These are phyloP conservation scores for Plebejus argus DNA, from an alignment of 2,888 invertebrate genomes.

Conservation along the genomic window DNA sequence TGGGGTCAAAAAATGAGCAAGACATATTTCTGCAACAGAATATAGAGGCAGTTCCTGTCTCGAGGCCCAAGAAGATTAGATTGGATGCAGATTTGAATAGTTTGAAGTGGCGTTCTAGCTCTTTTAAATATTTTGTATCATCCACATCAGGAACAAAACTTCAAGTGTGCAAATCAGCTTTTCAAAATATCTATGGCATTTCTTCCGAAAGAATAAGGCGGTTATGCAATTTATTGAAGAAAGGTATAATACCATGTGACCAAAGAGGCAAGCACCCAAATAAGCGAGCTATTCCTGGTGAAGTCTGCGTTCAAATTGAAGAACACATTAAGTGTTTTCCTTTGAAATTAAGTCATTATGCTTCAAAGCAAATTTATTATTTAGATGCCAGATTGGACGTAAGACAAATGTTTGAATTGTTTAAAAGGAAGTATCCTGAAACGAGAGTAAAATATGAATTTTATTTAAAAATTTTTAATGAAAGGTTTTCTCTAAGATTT, in stretches of 20 bases:
- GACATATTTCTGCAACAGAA: too few species aligned
- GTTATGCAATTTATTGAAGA: neutral
- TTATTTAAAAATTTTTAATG: constrained; percentile 35
- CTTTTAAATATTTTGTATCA: too few species aligned
- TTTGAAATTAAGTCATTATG: constrained; percentile 2
- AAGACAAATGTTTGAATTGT: constrained; percentile 17
- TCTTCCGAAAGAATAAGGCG: too few species aligned
- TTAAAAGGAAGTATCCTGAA: constrained; percentile 26
- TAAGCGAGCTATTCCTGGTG: neutral
- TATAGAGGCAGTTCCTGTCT: too few species aligned
- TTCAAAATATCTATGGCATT: too few species aligned
- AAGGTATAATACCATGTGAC: neutral
- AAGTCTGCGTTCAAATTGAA: constrained; percentile 1
- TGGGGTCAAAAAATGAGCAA: too few species aligned
- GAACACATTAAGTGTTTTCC: neutral
- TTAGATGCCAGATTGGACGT: neutral
- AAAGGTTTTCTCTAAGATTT: constrained; percentile 36
- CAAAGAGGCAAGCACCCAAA: neutral
- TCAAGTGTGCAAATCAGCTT: too few species aligned
- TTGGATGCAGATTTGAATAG: too few species aligned
- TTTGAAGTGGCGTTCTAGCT: too few species aligned
- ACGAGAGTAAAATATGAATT: constrained; percentile 31
- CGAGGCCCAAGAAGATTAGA: too few species aligned
- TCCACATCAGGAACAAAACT: too few species aligned
- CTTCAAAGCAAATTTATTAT: neutral